Evolutionary conservation across 2,113 vertebrate species (phyloP).

Genomic region (Lamprotornis superbus): DNA sequence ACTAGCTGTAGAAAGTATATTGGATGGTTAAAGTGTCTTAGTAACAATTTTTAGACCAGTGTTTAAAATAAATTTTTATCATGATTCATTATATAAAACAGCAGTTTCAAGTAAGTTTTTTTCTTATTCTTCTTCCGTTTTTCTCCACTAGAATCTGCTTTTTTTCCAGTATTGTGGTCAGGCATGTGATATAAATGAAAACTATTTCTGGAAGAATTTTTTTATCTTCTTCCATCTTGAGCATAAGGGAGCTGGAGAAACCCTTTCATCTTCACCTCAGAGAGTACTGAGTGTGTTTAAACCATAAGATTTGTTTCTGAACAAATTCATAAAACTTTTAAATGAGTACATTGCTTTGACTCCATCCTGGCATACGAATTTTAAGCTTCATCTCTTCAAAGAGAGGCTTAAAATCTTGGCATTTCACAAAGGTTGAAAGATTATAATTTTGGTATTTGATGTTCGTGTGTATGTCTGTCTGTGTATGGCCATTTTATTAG

Average conservation of each 20-base stretch:
- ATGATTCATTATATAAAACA: not conserved
- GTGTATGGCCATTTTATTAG: not conserved
- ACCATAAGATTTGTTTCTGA: not conserved
- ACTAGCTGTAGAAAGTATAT: not conserved
- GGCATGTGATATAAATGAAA: not conserved
- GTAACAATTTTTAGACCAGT: not conserved
- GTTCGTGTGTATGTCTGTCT: not conserved
- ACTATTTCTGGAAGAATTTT: not conserved
- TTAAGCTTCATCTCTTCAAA: not conserved
- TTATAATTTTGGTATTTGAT: not conserved
- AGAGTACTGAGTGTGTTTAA: not conserved
- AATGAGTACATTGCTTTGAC: not conserved
- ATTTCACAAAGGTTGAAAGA: not conserved
- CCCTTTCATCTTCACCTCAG: not conserved
- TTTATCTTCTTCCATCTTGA: not conserved
- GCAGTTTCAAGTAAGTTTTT: rapidly evolving
- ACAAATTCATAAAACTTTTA: not conserved
- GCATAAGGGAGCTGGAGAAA: not conserved
- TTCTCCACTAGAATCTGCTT: not conserved
- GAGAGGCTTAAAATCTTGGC: not conserved
- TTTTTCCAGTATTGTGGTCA: not conserved
- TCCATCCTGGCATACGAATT: not conserved
- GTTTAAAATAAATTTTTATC: not conserved
- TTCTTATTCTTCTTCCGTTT: not conserved
- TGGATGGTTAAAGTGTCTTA: not conserved